Evolutionary conservation across 2,113 vertebrate species (phyloP).

Genomic region (Dascyllus trimaculatus): DNA sequence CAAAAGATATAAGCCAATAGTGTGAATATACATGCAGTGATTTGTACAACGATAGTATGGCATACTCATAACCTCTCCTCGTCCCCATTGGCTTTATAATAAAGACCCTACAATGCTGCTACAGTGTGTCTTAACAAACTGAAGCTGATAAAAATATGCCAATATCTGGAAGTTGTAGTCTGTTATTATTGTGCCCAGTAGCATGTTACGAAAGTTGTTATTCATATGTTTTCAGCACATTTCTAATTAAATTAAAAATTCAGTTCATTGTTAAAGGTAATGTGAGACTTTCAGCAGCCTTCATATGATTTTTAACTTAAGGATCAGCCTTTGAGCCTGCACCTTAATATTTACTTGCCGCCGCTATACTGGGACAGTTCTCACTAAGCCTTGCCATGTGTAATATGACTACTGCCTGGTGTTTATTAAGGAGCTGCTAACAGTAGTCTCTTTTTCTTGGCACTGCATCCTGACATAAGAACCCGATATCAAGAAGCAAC

Average conservation of each 20-base stretch:
- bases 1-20: no score
- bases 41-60: not conserved
- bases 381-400: slow-evolving; percentile 33
- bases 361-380: slow-evolving; percentile 6
- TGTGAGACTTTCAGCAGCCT: slow-evolving; percentile 10
- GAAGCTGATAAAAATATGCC: not conserved
- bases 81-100: not conserved
- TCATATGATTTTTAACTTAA: slow-evolving; percentile 1
- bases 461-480: slow-evolving; percentile 47
- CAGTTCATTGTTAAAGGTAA: not conserved
- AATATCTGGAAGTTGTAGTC: no score
- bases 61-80: not conserved
- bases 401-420: slow-evolving; percentile 47
- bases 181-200: no score
- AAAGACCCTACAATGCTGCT: not conserved
- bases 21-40: not conserved
- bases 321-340: slow-evolving; percentile 21
- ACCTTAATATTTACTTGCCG: slow-evolving; percentile 62
- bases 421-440: slow-evolving; percentile 64
- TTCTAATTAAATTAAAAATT: no score
- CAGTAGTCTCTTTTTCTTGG: slow-evolving; percentile 81
- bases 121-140: not conserved
- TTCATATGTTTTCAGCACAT: no score
- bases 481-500: slow-evolving; percentile 57
- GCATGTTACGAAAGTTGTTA: no score